Evolutionary conservation across 2,113 vertebrate genomes (phyloP), one percentile per base, ranked within the genome.

Genomic region (Abramis brama): DNA sequence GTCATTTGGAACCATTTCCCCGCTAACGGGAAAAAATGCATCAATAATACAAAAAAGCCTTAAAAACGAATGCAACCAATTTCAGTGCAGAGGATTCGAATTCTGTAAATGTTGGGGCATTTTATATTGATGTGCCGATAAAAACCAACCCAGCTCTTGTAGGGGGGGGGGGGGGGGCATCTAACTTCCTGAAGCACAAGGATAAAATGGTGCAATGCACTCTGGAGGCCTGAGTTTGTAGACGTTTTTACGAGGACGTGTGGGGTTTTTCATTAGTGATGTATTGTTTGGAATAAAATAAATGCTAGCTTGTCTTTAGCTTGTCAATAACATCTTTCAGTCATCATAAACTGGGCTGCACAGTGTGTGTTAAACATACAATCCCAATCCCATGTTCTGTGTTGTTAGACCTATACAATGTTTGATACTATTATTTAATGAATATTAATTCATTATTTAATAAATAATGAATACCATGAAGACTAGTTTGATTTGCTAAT

Each of bases 41-140:
- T 86, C 64, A 86, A 86, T 86, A 86, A 86, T 86, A 71, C 50
- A 80, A 83, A 30, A 73, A 83, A 83, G 68, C 33, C 82, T 43
- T 73, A 43, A 83, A 73, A 83, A 57, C 50, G 11, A n/a, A 73
- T 73, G 82, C 82, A 39, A 43, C 50, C 30, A 39, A 83, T 83
- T 83, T 57, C 33, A 59, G 81, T 21, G 6, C 21, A 50, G 64
- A 73, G 21, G 50, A 71, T 25, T n/a, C n/a, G 30, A n/a, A 73
- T 83, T 73, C 47, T 73, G 66, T 73, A 59, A 83, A 83, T 73
- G 66, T 43, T 57, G 30, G 68, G n/a, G 9, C 82, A 59, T 73
- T 83, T 83, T 43, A 83, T 57, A 83, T 83, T 73, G 47, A 83
- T 73, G 82, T 27, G 23, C 50, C 1, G 4, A 59, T 83, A 83